Evolutionary conservation across 1,140 invertebrate genomes (phyloP), one percentile per base, ranked within the genome.

Genomic region (Amphibalanus amphitrite): DNA sequence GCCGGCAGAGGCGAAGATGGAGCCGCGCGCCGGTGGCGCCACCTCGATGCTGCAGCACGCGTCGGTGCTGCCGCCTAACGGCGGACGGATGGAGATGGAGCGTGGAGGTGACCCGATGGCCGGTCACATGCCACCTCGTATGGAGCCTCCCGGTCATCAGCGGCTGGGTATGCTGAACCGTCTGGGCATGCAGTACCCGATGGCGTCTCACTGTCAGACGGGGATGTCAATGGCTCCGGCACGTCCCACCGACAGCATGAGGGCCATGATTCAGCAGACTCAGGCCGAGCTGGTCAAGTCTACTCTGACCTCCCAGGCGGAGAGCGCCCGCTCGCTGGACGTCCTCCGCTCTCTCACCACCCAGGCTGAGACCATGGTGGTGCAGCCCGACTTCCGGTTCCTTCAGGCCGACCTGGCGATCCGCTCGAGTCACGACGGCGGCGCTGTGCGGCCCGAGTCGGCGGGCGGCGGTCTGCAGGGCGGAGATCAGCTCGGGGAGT

Each of bases 291-390:
- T 75, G 71, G 75, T 73, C 70, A 74, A 74, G 72, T 75, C 74
- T 65, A 75, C 70, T 17, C 73, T 72, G 68, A 74, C 67, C 64
- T 75, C 69, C 64, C 75, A 73, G 74, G 76, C 73, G 40, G 75
- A 76, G 71, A 76, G 73, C 28, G 65, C 65, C 10, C 65, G 65
- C n/a, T 67, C 65, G 26, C 65, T 67, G 65, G 65, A 67, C 65
- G 28, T 67, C 28, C 74, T 76, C 59, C 70, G 75, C 65, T 67
- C 72, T 28, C 73, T 72, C 30, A 75, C 74, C 76, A 75, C 71
- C 84, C 76, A 77, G 83, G 79, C 78, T 84, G 77, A 81, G 83
- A 75, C 78, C 83, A 74, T 65, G 80, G 84, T 84, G 79, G 78
- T 73, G 76, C 78, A 40, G 80, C 77, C 75, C 74, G 73, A 73